These are phyloP conservation scores for Rhagonycha fulva DNA, from an alignment of 2,888 invertebrate species.

Conservation along the genomic window DNA sequence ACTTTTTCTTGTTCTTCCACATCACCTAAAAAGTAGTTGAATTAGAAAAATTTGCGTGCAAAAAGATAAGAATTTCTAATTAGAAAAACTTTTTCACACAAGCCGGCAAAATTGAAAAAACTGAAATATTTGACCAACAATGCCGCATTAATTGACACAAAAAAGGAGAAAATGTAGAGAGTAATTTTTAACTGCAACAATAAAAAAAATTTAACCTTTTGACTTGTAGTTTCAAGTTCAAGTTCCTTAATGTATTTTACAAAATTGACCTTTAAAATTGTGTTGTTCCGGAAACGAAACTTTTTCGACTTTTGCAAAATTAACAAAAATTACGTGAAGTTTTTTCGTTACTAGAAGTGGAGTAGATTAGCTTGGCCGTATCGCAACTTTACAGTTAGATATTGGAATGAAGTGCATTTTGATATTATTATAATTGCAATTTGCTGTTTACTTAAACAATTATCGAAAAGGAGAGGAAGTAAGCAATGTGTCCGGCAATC, in stretches of 20 bases:
- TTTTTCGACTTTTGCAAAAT: background rate
- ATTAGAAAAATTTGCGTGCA: background rate
- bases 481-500: slow-evolving; percentile 29
- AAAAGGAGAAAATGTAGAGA: background rate
- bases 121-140: background rate
- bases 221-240: background rate
- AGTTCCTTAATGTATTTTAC: background rate
- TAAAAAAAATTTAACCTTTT: background rate
- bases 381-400: background rate
- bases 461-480: slow-evolving; percentile 33
- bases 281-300: background rate
- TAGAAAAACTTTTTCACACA: background rate
- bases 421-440: background rate
- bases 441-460: slow-evolving; percentile 10
- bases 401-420: background rate
- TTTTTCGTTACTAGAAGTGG: background rate
- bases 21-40: background rate
- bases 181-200: background rate
- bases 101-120: background rate
- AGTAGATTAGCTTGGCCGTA: background rate
- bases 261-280: background rate
- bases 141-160: background rate
- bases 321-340: background rate
- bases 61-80: background rate
- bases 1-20: background rate